Evolutionary conservation across 2,797 vertebrate species (phyloP).

Genomic region (Ispidina picta): DNA sequence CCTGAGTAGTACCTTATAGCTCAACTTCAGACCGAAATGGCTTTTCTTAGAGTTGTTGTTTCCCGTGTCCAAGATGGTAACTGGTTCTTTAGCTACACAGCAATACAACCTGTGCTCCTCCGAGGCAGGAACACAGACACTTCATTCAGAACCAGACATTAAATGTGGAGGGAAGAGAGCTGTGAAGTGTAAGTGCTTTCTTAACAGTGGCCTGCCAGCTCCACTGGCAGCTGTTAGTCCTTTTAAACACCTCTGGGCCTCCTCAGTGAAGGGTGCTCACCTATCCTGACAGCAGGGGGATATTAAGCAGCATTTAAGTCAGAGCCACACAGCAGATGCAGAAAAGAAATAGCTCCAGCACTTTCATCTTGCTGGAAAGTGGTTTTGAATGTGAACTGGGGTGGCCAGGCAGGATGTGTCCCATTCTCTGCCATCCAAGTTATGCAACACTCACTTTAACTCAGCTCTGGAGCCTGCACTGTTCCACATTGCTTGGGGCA

Average conservation of each 20-base stretch:
- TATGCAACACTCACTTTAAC: background rate
- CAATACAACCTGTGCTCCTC: background rate
- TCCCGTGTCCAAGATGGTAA: background rate
- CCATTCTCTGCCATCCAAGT: background rate
- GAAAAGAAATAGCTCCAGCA: background rate
- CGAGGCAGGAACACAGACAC: background rate
- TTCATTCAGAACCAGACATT: background rate
- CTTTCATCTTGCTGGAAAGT: background rate
- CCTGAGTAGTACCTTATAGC: background rate
- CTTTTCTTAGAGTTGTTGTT: background rate
- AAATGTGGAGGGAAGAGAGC: background rate
- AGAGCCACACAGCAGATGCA: background rate
- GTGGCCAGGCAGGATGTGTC: background rate
- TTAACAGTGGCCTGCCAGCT: background rate
- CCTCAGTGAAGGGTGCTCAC: background rate
- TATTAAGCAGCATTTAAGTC: background rate
- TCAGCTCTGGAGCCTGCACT: background rate
- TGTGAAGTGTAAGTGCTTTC: background rate
- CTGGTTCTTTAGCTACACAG: background rate
- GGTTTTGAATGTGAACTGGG: background rate
- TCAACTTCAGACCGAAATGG: background rate
- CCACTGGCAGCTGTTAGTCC: background rate
- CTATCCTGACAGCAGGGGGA: background rate
- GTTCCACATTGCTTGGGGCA: background rate
- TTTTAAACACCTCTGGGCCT: background rate